Conservation (phyloP, 2,888 invertebrate genomes). For the Lepidonotus clava region DNA sequence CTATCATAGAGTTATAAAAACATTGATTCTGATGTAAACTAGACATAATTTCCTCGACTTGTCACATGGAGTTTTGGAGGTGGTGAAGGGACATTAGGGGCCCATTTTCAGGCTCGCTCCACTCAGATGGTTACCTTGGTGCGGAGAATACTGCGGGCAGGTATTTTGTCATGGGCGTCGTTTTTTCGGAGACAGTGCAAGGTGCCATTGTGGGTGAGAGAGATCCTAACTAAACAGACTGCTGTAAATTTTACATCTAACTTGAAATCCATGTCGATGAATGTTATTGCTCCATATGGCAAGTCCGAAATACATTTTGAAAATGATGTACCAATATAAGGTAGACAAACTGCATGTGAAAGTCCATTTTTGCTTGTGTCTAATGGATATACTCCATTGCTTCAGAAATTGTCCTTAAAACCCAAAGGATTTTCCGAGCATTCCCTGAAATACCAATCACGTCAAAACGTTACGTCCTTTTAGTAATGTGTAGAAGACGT, state of each 20-base stretch:
- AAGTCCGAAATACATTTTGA: neutral
- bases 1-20: neutral
- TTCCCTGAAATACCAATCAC: slow-evolving; percentile 25
- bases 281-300: slow-evolving; percentile 7
- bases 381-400: too few relatives aligned
- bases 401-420: too few relatives aligned
- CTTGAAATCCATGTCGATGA: neutral
- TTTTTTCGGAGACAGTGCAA: slow-evolving; percentile 45
- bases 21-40: neutral
- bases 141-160: neutral
- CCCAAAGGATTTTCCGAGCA: too few relatives aligned
- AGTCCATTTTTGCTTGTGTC: too few relatives aligned
- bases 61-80: neutral
- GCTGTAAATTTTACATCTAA: neutral
- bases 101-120: slow-evolving; percentile 47
- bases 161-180: slow-evolving; percentile 20
- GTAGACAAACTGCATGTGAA: too few relatives aligned
- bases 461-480: neutral
- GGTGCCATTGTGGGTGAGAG: slow-evolving; percentile 47
- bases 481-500: slow-evolving; percentile 30
- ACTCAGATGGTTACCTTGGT: slow-evolving; percentile 40
- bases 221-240: neutral
- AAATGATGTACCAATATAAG: too few relatives aligned
- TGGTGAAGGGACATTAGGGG: neutral
- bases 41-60: neutral